Percentiles rank a stretch among this genome's conserved stretches.
Evolutionary conservation across 2,113 vertebrate species (phyloP).

Genomic region (Platichthys flesus): DNA sequence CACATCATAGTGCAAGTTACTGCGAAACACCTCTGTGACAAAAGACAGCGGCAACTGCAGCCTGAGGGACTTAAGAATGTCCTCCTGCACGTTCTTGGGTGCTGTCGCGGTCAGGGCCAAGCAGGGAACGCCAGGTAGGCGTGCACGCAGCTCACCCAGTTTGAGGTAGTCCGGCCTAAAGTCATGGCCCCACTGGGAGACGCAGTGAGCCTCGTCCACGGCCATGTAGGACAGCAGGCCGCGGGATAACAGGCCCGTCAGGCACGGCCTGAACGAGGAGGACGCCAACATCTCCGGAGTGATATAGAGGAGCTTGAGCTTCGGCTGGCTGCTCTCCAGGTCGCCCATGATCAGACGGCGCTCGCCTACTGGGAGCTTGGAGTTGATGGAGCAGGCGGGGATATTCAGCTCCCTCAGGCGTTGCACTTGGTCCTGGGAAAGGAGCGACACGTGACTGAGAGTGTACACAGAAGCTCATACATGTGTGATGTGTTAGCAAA

Average conservation of each 20-base stretch:
- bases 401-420: constrained; percentile 89
- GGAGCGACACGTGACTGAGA: not conserved
- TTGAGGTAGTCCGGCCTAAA: constrained; percentile 96
- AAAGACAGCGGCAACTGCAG: constrained; percentile 86
- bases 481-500: not conserved
- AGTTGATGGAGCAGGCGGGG: constrained; percentile 91
- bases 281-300: constrained; percentile 97
- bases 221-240: constrained; percentile 90
- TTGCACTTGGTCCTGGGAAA: constrained; percentile 91
- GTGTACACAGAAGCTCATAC: too few species aligned
- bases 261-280: constrained; percentile 88
- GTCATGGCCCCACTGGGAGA: constrained; percentile 98
- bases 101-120: constrained; percentile 95
- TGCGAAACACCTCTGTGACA: constrained; percentile 90
- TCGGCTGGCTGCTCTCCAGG: constrained; percentile 85
- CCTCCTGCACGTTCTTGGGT: constrained; percentile 89
- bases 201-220: constrained; percentile 96
- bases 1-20: constrained; percentile 94
- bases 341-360: constrained; percentile 88
- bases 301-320: constrained; percentile 92
- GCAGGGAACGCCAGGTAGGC: constrained; percentile 83
- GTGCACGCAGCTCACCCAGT: constrained; percentile 86
- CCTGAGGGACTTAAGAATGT: constrained; percentile 84
- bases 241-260: constrained; percentile 86
- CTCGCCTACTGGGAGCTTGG: constrained; percentile 87